Base-by-base conservation (phyloP, 1,140 invertebrate genomes). In the Polypedilum pembai region DNA sequence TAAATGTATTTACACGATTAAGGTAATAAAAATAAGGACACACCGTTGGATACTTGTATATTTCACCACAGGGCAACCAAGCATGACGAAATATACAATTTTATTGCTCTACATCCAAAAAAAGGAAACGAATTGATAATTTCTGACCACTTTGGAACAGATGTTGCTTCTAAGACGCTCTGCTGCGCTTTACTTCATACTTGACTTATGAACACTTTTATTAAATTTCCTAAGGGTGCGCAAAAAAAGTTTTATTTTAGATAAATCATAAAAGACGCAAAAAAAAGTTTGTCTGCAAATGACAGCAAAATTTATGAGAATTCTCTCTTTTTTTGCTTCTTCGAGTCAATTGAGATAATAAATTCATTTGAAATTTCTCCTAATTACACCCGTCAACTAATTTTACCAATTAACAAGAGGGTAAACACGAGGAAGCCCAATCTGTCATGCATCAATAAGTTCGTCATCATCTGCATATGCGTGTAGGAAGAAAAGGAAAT, bases 231-330 rank as follows among this genome's bases (percentile, higher is more conserved):
- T 3, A 5, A 33, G 24, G 1, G 24, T 5, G 24, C 24, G 5
- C 1, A 33, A 33, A 33, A 33, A 33, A 33, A 33, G 2, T 33
- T 33, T 33, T 33, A 1, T 5, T 21, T 69, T 10, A 18, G 65
- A 69, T 69, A 69, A 69, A 69, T 69, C 65, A 69, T 69, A 20
- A 69, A 69, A 20, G 5, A 69, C 65, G 20, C 20, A 20, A 69
- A 69, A 20, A 8, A 69, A 18, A 20, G 17, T 18, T 56, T 69
- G 65, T 69, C 20, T 69, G 65, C 20, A 20, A 20, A 21, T 69
- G 65, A 69, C 65, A 69, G 65, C 65, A 69, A 69, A 69, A 69
- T 69, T 69, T 69, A 69, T 69, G 17, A 21, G 65, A 69, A 20
- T 69, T 69, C 17, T 69, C 20, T 69, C 45, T 56, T 4, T 1